Evolutionary conservation across 2,888 invertebrate species (phyloP), one percentile per base, ranked within the genome.

Genomic region (Ophioninae sp.): DNA sequence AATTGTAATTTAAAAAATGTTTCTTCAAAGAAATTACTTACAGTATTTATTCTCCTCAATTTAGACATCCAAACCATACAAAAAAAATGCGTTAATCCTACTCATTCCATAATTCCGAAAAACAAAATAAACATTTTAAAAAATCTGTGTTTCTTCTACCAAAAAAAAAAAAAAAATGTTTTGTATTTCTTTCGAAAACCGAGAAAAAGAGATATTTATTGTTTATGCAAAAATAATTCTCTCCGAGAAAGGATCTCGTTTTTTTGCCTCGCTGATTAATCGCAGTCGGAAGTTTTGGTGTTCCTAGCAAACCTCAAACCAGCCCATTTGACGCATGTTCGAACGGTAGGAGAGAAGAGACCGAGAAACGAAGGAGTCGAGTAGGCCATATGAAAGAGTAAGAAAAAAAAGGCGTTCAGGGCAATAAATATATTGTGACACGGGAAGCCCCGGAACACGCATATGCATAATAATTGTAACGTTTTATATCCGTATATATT

Each of bases 351-450:
- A 76, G 61, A 74, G 79, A 65, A 78, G 79, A 84, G 85, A 87
- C 86, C 57, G 30, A 30, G 30, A 84, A 59, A 81, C 79, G 69
- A 78, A 75, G 78, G 72, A 77, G 81, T 41, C 41, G 65, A 73
- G 50, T 64, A 76, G 8, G 77, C 73, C 64, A 50, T 65, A 69
- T 80, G 68, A 65, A 74, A 80, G 72, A 44, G 20, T 57, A 78
- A 10, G 30, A 62, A 77, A 75, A 73, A 62, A 62, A 70, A 78
- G 67, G 65, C 37, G 75, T 86, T 88, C 86, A 88, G 87, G 88
- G 92, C 90, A 92, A 93, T 92, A 93, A 92, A 93, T 92, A 93
- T 92, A 92, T 93, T 93, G 92, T 93, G 92, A 93, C 92, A 93
- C 91, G 92, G 92, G 92, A 92, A 69, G 77, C 44, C 68, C 59